A percentile compares a stretch with the other conserved stretches of the same genome.
These are phyloP conservation scores for Paramacrobiotus metropolitanus DNA, from an alignment of 1,140 invertebrate genomes.

Conservation along the genomic window DNA sequence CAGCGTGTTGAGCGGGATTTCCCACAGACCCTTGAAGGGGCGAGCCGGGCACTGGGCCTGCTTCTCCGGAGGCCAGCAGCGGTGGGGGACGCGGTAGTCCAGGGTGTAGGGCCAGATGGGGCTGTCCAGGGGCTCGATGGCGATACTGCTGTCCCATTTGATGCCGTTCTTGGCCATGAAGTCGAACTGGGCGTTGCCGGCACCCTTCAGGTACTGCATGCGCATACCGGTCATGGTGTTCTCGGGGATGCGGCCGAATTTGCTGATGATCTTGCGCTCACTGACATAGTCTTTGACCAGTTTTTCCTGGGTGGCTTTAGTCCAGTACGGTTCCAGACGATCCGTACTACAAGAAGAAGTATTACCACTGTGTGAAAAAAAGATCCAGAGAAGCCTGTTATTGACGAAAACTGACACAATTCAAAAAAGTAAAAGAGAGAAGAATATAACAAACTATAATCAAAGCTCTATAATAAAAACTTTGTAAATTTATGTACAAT, in stretches of 20 bases:
- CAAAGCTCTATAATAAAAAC: too few species aligned
- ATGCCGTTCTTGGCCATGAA: slow-evolving; percentile 38
- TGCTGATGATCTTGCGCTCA: slow-evolving; percentile 58
- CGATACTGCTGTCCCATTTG: slow-evolving; percentile 70
- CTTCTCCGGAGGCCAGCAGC: slow-evolving; percentile 43
- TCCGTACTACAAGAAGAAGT: slow-evolving; percentile 8
- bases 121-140: slow-evolving; percentile 47
- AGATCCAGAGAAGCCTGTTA: background rate
- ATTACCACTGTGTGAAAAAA: slow-evolving; percentile 1
- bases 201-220: slow-evolving; percentile 66
- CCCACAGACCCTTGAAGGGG: slow-evolving; percentile 75
- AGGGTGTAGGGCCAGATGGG: slow-evolving; percentile 87
- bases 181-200: slow-evolving; percentile 58
- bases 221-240: slow-evolving; percentile 62
- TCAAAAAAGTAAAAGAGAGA: too few species aligned
- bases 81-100: slow-evolving; percentile 68
- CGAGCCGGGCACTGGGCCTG: slow-evolving; percentile 60
- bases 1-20: slow-evolving; percentile 73
- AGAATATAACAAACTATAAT: too few species aligned
- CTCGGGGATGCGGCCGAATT: slow-evolving; percentile 54
- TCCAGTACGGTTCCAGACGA: slow-evolving; percentile 22
- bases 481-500: too few species aligned
- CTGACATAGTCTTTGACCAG: slow-evolving; percentile 81
- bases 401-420: too few species aligned
- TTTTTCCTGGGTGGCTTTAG: slow-evolving; percentile 51